Conservation (phyloP, 2,888 invertebrate genomes). For the Gymnocheta viridis region DNA sequence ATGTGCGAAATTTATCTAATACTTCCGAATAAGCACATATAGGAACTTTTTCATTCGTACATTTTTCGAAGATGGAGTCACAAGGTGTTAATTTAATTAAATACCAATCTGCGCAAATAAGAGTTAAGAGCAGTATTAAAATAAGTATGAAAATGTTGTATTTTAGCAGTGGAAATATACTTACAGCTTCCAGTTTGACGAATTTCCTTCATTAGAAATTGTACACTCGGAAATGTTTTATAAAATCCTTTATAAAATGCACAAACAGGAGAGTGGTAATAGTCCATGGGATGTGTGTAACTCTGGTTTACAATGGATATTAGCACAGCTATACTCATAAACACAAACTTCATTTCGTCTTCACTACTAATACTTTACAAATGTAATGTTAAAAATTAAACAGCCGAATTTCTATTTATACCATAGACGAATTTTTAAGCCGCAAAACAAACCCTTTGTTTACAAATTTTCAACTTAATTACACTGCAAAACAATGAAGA, state of each 20-base stretch:
- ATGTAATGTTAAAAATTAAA: conserved; percentile 5
- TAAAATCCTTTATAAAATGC: conserved; percentile 8
- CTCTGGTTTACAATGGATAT: conserved; percentile 2
- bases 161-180: not conserved
- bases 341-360: conserved; percentile 43
- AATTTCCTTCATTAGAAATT: conserved; percentile 37
- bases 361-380: not conserved
- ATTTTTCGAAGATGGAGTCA: conserved; percentile 2
- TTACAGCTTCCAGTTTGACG: conserved; percentile 38
- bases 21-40: conserved; percentile 42
- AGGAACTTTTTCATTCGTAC: conserved; percentile 17
- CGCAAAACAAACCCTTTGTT: conserved; percentile 28
- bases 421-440: conserved; percentile 3
- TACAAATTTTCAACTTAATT: not conserved
- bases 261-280: conserved; percentile 33
- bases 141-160: not conserved
- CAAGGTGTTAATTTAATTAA: conserved; percentile 30
- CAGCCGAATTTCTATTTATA: conserved; percentile 47
- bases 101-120: conserved; percentile 36
- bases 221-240: conserved; percentile 36
- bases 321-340: conserved; percentile 13
- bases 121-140: not conserved
- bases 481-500: not conserved
- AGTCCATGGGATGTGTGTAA: conserved; percentile 29
- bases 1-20: conserved; percentile 33